Evolutionary conservation across 2,797 vertebrate genomes (phyloP).

Genomic region (Enteromius paludinosus): DNA sequence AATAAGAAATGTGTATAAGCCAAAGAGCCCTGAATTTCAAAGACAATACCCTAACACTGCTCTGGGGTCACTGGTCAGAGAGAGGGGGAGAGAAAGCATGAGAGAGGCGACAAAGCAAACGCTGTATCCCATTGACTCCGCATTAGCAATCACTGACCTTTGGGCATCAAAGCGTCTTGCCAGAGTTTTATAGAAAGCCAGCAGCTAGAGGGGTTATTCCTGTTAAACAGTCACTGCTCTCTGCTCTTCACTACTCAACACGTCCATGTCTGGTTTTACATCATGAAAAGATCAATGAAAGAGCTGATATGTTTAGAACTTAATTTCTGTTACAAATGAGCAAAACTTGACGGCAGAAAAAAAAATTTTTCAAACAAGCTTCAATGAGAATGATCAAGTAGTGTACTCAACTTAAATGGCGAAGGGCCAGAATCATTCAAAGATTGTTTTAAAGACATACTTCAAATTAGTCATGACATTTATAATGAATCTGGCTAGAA

Average conservation of each 20-base stretch:
- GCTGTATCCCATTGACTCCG: constrained; percentile 81
- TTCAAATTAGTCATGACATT: neutral
- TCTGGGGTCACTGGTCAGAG: constrained; percentile 74
- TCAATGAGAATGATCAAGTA: neutral
- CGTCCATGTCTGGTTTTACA: constrained; percentile 14
- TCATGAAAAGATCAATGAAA: constrained; percentile 6
- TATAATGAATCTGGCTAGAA: neutral
- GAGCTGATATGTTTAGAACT: neutral
- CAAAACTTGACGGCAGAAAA: neutral
- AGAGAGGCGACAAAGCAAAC: constrained; percentile 50
- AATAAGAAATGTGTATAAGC: constrained; percentile 89
- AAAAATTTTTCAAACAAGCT: neutral
- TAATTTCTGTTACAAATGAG: neutral
- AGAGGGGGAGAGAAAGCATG: constrained; percentile 13
- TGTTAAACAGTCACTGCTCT: constrained; percentile 76
- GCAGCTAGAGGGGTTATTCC: constrained; percentile 72
- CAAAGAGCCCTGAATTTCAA: constrained; percentile 83
- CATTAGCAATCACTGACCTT: constrained; percentile 85
- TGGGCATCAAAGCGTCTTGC: constrained; percentile 79
- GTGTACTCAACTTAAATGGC: neutral
- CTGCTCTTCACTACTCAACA: constrained; percentile 74
- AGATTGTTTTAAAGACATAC: neutral
- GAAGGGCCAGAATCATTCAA: neutral
- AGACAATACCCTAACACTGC: constrained; percentile 84
- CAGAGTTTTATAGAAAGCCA: constrained; percentile 78